These are phyloP conservation scores for Acronicta psi DNA, from an alignment of 2,888 invertebrate genomes.

Conservation along the genomic window DNA sequence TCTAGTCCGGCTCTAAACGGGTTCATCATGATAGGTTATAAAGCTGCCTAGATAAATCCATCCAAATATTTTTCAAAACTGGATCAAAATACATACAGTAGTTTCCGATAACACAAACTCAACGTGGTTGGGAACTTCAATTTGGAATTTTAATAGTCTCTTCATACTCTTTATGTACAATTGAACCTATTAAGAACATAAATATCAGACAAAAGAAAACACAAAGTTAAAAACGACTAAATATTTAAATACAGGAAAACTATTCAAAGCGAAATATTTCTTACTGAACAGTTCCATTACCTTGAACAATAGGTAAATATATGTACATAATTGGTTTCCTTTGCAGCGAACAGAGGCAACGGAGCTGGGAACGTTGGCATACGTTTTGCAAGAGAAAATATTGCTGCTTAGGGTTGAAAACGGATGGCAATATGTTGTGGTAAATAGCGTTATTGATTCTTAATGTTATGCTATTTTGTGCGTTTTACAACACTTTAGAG, in stretches of 20 bases:
- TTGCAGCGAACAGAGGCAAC: constrained; percentile 73
- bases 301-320: constrained; percentile 44
- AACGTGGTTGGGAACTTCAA: no score
- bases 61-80: no score
- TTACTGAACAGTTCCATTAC: constrained; percentile 30
- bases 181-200: neutral
- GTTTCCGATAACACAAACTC: no score
- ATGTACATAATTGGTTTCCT: constrained; percentile 53
- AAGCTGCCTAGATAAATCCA: no score
- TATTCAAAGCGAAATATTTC: constrained; percentile 45
- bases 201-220: neutral
- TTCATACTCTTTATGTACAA: no score
- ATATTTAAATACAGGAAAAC: constrained; percentile 27
- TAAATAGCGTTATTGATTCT: constrained; percentile 54
- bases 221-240: constrained; percentile 7
- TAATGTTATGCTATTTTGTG: constrained; percentile 10
- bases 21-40: no score
- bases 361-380: constrained; percentile 78
- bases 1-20: no score
- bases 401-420: constrained; percentile 74
- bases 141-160: no score
- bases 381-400: constrained; percentile 75
- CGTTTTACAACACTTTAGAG: neutral
- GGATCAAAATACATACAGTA: no score
- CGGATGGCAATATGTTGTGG: constrained; percentile 79